Evolutionary conservation across 1,140 invertebrate genomes (phyloP).

Genomic region (Pachyrhynchus sulphureomaculatus): DNA sequence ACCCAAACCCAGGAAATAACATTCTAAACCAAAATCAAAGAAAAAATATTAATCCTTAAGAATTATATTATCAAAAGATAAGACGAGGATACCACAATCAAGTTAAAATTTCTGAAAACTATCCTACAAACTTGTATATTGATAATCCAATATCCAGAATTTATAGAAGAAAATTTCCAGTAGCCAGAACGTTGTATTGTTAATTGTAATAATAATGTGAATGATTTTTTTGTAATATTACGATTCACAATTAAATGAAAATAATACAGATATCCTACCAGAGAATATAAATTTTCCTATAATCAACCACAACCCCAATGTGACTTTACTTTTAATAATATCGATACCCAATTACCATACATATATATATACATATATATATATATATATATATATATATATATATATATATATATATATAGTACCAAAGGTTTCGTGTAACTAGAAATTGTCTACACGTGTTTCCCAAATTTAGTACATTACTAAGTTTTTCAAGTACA

Average conservation of each 20-base stretch:
- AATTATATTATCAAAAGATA: slow-evolving; percentile 11
- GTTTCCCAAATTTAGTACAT: slow-evolving; percentile 7
- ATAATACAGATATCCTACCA: neutral
- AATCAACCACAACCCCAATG: neutral
- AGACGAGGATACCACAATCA: too few relatives aligned
- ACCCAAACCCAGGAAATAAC: slow-evolving; percentile 1
- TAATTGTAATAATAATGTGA: too few relatives aligned
- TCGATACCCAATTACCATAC: neutral
- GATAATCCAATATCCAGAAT: too few relatives aligned
- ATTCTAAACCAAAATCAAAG: neutral
- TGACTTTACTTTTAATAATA: slow-evolving; percentile 4
- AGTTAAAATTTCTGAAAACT: too few relatives aligned
- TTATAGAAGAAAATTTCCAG: too few relatives aligned
- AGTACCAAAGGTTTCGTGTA: slow-evolving; percentile 25
- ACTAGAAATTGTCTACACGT: slow-evolving; percentile 15
- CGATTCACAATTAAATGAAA: neutral
- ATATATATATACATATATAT: slow-evolving; percentile 11
- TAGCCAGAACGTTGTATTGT: too few relatives aligned
- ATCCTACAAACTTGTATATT: too few relatives aligned
- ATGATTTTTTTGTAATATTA: too few relatives aligned
- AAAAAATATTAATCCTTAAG: neutral
- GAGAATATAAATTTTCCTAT: neutral
- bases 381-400: slow-evolving; percentile 21
- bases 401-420: slow-evolving; percentile 28
- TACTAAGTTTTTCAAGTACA: slow-evolving; percentile 20